phyloP scores from a whole-genome alignment of 2,797 vertebrate species.

The Alectoris magna region DNA sequence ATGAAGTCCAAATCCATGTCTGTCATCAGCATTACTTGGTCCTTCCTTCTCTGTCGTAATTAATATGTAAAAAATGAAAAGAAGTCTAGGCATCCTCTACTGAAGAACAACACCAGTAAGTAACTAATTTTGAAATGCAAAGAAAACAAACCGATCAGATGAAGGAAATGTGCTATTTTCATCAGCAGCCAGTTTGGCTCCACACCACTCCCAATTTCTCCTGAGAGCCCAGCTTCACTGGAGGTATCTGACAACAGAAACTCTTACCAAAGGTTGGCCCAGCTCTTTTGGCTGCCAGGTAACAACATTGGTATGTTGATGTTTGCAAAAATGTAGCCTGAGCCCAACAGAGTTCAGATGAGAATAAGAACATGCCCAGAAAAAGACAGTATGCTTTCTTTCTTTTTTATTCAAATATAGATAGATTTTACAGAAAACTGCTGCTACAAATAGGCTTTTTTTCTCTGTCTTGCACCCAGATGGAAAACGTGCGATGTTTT shows the following conservation, averaged over 20 bases:
- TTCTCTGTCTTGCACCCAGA: not conserved
- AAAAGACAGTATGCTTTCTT: not conserved
- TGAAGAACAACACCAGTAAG: not conserved
- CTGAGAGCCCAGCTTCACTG: not conserved
- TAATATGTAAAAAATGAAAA: not conserved
- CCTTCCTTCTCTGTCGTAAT: not conserved
- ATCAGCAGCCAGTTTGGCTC: not conserved
- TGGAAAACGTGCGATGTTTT: slow-evolving; percentile 27
- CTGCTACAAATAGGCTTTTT: slow-evolving; percentile 6
- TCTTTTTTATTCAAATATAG: not conserved
- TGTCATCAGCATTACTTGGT: not conserved
- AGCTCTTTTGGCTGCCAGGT: not conserved
- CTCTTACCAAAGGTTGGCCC: not conserved
- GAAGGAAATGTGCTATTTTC: not conserved
- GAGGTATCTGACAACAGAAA: not conserved
- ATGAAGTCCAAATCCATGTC: not conserved
- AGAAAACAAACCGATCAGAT: not conserved
- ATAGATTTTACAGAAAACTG: slow-evolving; percentile 34
- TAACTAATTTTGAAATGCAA: slow-evolving; percentile 6
- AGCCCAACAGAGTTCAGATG: slow-evolving; percentile 9
- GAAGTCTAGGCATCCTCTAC: not conserved
- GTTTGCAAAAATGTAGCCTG: not conserved
- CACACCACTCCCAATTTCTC: not conserved
- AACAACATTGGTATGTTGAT: not conserved
- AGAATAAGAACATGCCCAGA: slow-evolving; percentile 28